These are phyloP conservation scores for Sebastes cheni DNA, from an alignment of 2,797 vertebrate genomes.

Conservation along the genomic window DNA sequence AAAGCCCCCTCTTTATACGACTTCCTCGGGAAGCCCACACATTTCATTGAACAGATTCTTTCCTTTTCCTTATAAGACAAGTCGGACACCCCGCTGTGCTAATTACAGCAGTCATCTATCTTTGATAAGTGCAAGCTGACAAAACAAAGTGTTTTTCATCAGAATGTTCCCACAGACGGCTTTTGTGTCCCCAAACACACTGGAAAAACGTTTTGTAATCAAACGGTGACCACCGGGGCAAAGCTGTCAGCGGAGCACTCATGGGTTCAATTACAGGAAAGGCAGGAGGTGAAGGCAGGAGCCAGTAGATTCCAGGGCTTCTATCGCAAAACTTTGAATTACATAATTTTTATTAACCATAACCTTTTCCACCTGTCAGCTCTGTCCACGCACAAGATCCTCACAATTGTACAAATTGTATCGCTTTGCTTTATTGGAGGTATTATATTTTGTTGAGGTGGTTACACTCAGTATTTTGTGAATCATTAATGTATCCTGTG, in stretches of 20 bases:
- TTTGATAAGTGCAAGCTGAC: conserved; percentile 33
- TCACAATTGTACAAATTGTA: neutral
- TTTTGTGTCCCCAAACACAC: conserved; percentile 47
- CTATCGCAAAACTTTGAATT: conserved; percentile 56
- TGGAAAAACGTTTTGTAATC: conserved; percentile 57
- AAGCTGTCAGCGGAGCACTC: conserved; percentile 54
- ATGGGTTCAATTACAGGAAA: conserved; percentile 70
- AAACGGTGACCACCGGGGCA: conserved; percentile 45
- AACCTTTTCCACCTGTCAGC: conserved; percentile 59
- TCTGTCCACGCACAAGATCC: neutral
- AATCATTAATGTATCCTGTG: neutral
- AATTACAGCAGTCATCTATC: conserved; percentile 28
- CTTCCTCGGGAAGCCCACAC: conserved; percentile 29
- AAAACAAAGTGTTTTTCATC: conserved; percentile 20
- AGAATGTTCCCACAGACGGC: conserved; percentile 29
- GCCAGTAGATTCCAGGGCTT: conserved; percentile 56
- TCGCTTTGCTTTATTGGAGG: neutral
- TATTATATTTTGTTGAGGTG: neutral
- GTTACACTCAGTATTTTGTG: neutral
- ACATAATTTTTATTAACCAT: conserved; percentile 64
- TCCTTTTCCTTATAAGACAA: conserved; percentile 17
- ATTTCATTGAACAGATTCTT: conserved; percentile 36
- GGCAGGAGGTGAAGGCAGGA: conserved; percentile 44
- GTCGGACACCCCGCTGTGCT: conserved; percentile 5
- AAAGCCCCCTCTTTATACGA: conserved; percentile 30